Evolutionary conservation across 64 coral and sea anemone genomes (phyloP).

Genomic region (Pocillopora damicornis): DNA sequence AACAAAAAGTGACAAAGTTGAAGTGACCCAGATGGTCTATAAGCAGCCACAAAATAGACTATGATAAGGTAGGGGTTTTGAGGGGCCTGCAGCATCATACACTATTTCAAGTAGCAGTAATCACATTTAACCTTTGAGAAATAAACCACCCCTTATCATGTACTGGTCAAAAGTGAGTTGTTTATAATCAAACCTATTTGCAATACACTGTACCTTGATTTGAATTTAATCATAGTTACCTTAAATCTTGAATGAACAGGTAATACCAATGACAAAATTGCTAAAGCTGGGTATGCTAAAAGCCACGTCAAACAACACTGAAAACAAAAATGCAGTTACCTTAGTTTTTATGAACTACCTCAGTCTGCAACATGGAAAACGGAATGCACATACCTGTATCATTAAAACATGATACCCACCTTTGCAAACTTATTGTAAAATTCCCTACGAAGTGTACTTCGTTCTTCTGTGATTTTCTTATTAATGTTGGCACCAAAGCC

Average conservation of each 20-base stretch:
- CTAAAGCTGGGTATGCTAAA: conserved; percentile 71
- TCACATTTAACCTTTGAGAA: too few species aligned
- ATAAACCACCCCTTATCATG: too few species aligned
- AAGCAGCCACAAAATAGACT: too few species aligned
- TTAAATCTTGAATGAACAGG: conserved; percentile 75
- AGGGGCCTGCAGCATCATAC: too few species aligned
- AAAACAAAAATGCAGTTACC: conserved; percentile 13
- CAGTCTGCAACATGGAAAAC: not conserved
- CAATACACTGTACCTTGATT: too few species aligned
- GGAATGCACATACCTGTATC: not conserved
- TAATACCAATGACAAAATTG: conserved; percentile 54
- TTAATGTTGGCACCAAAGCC: conserved; percentile 74
- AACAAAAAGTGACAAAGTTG: too few species aligned
- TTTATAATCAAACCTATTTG: too few species aligned
- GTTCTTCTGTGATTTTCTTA: conserved; percentile 81
- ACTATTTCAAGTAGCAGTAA: too few species aligned
- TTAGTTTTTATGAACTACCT: not conserved
- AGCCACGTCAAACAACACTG: conserved; percentile 88
- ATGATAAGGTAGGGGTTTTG: too few species aligned
- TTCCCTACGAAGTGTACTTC: conserved; percentile 89
- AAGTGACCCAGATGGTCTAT: too few species aligned
- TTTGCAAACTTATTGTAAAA: conserved; percentile 97
- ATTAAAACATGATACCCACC: conserved; percentile 23
- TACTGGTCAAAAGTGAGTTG: too few species aligned
- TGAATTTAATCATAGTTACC: conserved; percentile 33